Evolutionary conservation across 2,888 invertebrate genomes (phyloP), one percentile per base, ranked within the genome.

Genomic region (Bombyx huttoni): DNA sequence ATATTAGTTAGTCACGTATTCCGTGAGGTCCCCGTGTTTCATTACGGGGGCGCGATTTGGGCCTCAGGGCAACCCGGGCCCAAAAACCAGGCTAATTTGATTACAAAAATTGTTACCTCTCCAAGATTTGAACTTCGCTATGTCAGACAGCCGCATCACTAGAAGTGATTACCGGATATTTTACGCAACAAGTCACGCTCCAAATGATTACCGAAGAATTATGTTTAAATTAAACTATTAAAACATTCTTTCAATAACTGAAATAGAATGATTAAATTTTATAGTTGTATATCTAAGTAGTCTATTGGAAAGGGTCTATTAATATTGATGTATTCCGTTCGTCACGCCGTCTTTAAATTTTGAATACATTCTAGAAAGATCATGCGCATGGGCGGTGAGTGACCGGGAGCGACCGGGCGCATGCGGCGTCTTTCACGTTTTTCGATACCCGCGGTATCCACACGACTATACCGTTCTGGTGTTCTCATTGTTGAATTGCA

Each of bases 351-450:
- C 49, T 47, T 34, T 33, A 13, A 24, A 51, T 47, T 49, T 49
- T 10, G 35, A 47, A 57, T 55, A 54, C 49, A 56, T 60, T 62
- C 54, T 58, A 51, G 53, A 58, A 57, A 59, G 49, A 56, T 51
- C 53, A 51, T 56, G 56, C 54, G 59, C 54, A 56, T 57, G 57
- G 58, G 47, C 65, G 74, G 78, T 78, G 77, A 75, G 58, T 79
- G 80, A 78, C 76, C 73, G 63, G 53, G 51, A 54, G 45, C 67
- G 66, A 59, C 61, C 62, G 60, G 46, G 56, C 56, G 53, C 50
- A 48, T 47, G 49, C 51, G 40, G 47, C 47, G 14, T 54, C 48
- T 34, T 57, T 64, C 70, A 73, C 70, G 72, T 72, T 73, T 67
- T 56, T 45, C 50, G 51, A 54, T 57, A 54, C 40, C 57, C 58